Percentiles rank a stretch among this genome's conserved stretches.
Evolutionary conservation across 2,113 vertebrate genomes (phyloP).

Genomic region (Bungarus multicinctus): DNA sequence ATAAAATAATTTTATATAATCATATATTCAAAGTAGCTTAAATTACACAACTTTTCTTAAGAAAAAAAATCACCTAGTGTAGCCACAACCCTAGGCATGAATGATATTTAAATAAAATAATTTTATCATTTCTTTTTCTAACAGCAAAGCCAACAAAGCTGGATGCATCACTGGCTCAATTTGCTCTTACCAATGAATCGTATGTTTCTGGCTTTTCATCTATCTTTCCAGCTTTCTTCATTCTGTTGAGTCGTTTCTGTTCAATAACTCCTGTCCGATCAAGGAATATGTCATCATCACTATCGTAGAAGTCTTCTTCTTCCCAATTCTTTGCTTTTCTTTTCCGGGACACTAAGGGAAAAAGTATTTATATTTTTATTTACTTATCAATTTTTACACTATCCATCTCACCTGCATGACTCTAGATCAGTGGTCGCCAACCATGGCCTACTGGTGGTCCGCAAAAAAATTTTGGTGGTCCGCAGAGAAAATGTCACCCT

Average conservation of each 20-base stretch:
- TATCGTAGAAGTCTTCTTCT: conserved; percentile 96
- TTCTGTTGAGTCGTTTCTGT: conserved; percentile 89
- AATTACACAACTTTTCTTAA: not conserved
- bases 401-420: not conserved
- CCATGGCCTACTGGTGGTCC: too few relatives aligned
- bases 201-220: conserved; percentile 89
- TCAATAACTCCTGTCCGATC: conserved; percentile 93
- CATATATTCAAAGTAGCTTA: not conserved
- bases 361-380: not conserved
- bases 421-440: too few relatives aligned
- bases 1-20: not conserved
- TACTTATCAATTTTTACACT: not conserved
- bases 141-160: not conserved
- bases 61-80: not conserved
- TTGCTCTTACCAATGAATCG: conserved; percentile 82
- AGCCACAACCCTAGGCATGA: not conserved
- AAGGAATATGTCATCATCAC: conserved; percentile 95
- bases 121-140: not conserved
- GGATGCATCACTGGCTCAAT: not conserved
- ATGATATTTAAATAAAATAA: not conserved
- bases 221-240: conserved; percentile 96
- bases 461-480: too few relatives aligned
- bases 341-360: conserved; percentile 87
- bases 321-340: conserved; percentile 98
- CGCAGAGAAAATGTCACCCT: too few relatives aligned